phyloP scores from a whole-genome alignment of 2,113 vertebrate species.

The Hemicordylus capensis region DNA sequence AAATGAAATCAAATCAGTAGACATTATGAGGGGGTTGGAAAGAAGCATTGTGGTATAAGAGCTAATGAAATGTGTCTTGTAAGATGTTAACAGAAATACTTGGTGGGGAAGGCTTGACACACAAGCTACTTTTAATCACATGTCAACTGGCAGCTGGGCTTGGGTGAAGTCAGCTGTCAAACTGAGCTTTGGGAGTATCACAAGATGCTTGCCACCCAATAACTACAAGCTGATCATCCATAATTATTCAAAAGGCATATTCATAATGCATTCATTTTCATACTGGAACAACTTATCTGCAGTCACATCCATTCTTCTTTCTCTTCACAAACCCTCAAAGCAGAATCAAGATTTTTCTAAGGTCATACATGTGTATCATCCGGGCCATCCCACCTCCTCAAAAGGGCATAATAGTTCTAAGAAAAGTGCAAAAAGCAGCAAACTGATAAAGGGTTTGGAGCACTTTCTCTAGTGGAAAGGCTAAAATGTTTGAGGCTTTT shows the following conservation, averaged over 20 bases:
- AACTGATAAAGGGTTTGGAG: too few relatives aligned
- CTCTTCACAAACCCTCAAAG: not conserved
- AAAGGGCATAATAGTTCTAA: too few relatives aligned
- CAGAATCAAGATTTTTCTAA: not conserved
- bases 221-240: not conserved
- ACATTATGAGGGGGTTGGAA: constrained; percentile 29
- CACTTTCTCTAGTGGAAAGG: too few relatives aligned
- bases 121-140: constrained; percentile 21
- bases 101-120: not conserved
- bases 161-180: not conserved
- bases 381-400: too few relatives aligned
- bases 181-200: not conserved
- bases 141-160: not conserved
- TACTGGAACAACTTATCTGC: not conserved
- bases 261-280: not conserved
- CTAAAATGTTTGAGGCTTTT: too few relatives aligned
- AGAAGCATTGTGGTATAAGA: not conserved
- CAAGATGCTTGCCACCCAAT: not conserved
- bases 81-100: not conserved
- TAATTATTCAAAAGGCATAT: not conserved
- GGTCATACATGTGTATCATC: too few relatives aligned
- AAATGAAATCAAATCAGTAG: constrained; percentile 42
- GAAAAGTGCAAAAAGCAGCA: too few relatives aligned
- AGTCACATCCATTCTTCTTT: not conserved
- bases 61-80: constrained; percentile 23